phyloP scores from a whole-genome alignment of 2,113 vertebrate species.

The Pollimyrus isidori region DNA sequence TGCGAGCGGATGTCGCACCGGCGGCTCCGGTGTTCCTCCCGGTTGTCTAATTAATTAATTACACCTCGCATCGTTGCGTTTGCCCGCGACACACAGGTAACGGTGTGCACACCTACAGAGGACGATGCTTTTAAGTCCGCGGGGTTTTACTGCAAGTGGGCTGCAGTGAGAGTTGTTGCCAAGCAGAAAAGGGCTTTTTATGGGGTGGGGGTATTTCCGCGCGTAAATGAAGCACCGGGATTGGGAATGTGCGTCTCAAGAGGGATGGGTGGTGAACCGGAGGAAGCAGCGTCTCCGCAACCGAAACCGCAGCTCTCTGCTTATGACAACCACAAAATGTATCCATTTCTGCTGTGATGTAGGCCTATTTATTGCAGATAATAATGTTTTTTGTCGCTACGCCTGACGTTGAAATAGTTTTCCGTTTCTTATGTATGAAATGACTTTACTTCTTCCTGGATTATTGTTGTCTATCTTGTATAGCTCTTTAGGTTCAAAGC shows the following conservation, averaged over 20 bases:
- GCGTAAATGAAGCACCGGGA: neutral
- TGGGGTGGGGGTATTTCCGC: neutral
- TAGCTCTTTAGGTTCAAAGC: neutral
- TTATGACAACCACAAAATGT: neutral
- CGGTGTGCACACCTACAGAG: neutral
- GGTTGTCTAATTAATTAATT: neutral
- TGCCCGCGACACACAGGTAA: neutral
- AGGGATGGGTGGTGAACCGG: neutral
- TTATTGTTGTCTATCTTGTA: neutral
- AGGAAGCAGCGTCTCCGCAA: neutral
- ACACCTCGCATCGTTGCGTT: neutral
- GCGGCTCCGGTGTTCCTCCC: neutral
- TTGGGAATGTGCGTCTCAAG: neutral
- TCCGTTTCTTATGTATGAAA: neutral
- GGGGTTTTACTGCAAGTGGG: conserved; percentile 31
- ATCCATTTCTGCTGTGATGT: neutral
- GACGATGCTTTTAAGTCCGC: neutral
- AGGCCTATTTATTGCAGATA: neutral
- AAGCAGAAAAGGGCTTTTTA: neutral
- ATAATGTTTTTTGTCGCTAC: neutral
- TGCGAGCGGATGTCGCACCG: neutral
- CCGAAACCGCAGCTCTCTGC: neutral
- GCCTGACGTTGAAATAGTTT: neutral
- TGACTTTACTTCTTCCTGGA: neutral
- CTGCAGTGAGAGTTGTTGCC: neutral